Evolutionary conservation across 2,797 vertebrate genomes (phyloP).

Genomic region (Psittacula derbiana): DNA sequence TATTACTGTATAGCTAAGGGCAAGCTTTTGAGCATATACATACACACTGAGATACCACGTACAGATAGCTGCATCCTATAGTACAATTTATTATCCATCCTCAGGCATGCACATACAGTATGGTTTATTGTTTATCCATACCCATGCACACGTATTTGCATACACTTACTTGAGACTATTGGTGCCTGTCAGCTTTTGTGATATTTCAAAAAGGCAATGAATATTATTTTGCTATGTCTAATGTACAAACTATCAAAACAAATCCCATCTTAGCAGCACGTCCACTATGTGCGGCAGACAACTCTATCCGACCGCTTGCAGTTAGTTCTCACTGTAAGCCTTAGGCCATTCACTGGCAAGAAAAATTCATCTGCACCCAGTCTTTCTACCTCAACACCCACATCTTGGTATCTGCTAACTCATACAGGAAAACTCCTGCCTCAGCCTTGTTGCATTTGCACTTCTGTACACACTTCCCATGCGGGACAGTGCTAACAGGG

Average conservation of each 20-base stretch:
- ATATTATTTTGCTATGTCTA: neutral
- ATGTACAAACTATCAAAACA: neutral
- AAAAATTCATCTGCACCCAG: neutral
- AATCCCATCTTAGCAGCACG: neutral
- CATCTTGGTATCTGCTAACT: neutral
- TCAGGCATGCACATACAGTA: neutral
- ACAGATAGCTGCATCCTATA: neutral
- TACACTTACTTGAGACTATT: neutral
- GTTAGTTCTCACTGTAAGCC: neutral
- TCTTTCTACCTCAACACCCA: neutral
- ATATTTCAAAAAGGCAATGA: neutral
- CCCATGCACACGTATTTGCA: neutral
- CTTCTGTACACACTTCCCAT: neutral
- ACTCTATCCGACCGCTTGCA: neutral
- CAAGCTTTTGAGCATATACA: neutral
- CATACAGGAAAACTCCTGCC: accelerated
- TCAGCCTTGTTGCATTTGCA: neutral
- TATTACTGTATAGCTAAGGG: neutral
- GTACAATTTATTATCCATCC: neutral
- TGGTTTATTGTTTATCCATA: neutral
- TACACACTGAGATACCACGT: neutral
- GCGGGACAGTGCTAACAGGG: neutral
- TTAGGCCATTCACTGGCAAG: neutral
- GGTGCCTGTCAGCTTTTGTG: neutral
- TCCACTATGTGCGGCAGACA: neutral